Base-by-base conservation (phyloP, 2,797 vertebrate species). In the Benthosema pterotum region DNA sequence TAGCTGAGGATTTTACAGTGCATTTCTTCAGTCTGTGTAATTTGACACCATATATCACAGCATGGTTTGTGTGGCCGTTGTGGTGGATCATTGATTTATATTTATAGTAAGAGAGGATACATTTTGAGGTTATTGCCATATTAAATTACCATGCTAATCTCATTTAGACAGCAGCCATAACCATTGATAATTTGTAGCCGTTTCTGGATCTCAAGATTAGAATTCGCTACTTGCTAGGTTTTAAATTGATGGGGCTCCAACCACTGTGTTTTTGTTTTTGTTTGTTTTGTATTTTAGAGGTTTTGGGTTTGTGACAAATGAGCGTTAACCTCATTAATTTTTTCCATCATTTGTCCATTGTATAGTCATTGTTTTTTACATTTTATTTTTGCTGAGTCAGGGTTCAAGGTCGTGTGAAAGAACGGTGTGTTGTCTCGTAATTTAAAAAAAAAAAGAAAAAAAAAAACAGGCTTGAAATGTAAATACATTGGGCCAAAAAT, bases 401-500 rank as follows among this genome's bases (percentile, higher is more conserved):
- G 32, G 57, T 67, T 60, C 32, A 69, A 61, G 58, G 75, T 68
- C 60, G 57, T 75, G 74, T 72, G 64, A 61, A 48, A 38, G 64
- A 63, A 69, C 8, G 32, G 58, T 22, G 60, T 65, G 63, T 13
- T 57, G 61, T 80, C 50, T 57, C 56, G 76, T 58, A 67, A 67
- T 15, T n/a, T n/a, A n/a, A n/a, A n/a, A n/a, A n/a, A n/a, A n/a
- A n/a, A n/a, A n/a, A n/a, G n/a, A n/a, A n/a, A 71, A 52, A 38
- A 38, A 51, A 38, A 38, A 25, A 38, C 53, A 17, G 56, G 78
- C 63, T 87, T 77, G 69, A 82, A 72, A 84, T 83, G 72, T 78
- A 86, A 77, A 88, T 79, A 74, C 75, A 83, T 67, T 86, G 87
- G 90, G 90, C 87, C 90, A 90, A 90, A 89, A 82, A 60, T 56